Evolutionary conservation across 2,888 invertebrate genomes (phyloP), one percentile per base, ranked within the genome.

Genomic region (Caenorhabditis macrosperma): DNA sequence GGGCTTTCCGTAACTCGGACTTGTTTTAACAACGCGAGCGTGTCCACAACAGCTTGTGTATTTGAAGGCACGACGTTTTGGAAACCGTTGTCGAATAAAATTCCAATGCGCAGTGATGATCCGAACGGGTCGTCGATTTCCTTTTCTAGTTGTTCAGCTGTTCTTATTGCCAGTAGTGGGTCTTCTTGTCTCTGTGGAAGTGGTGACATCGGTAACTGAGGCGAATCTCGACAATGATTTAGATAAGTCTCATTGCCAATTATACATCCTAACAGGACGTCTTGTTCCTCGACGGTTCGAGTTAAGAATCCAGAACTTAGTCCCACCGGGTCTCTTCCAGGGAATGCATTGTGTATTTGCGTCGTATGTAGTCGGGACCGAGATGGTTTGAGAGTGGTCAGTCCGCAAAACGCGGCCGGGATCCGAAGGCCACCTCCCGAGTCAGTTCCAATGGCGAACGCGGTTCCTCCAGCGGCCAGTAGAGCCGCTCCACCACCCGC

Each of bases 401-500:
- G 83, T 0, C 93, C 93, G 87, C 91, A 91, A 81, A 91, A 90
- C 66, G 91, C 87, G 30, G 91, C 90, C 0, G 92, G 92, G 57
- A 92, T 91, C 1, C 92, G 87, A 10, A 92, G 86, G 84, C 91
- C 91, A 30, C 92, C 92, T 3, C 91, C 92, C 30, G 92, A 88
- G 81, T 92, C 92, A 35, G 89, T 90, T n/a, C 91, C 92, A 22
- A 91, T 88, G 4, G 92, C 92, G 30, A 92, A 83, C 1, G 91
- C 82, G 2, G 91, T 91, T 0, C 92, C 92, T 10, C 91, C 91
- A 6, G 89, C 90, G 1, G 90, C 91, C 38, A 92, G 85, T 2
- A 93, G 86, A 9, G 91, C 91, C 3, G 88, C 92, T 81, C 91
- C 91, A 10, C 91, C 92, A 2, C 92, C 91, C 0, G 91, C 91